Evolutionary conservation across 2,888 invertebrate genomes (phyloP), one percentile per base, ranked within the genome.

Genomic region (Apamea epomidion): DNA sequence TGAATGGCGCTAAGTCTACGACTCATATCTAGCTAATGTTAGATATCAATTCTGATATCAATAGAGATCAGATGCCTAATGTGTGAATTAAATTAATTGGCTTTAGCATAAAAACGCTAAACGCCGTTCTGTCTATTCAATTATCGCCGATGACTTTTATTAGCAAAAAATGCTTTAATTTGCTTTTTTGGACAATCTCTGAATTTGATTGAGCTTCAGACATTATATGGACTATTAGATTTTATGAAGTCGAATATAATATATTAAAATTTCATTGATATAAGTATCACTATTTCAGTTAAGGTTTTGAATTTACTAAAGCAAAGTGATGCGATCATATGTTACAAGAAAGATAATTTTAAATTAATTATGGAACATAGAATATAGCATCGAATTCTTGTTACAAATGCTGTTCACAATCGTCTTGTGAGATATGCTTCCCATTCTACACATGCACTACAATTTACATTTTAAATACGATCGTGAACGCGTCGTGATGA

Each of bases 381-480:
- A 74, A 69, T 72, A 54, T 69, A n/a, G 16, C 67, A 16, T 69
- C 18, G 45, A 18, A 29, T 70, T 37, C 18, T 51, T 45, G 62
- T 67, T 42, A 4, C 16, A 70, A n/a, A 6, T 60, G 25, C 6
- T 60, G 8, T 32, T 45, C 32, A 48, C 14, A 51, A 60, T 62
- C 8, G n/a, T 45, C 65, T 73, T 62, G 60, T 29, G n/a, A 29
- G 37, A 60, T 72, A 72, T n/a, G 8, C 0, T 60, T 64, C 60
- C n/a, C 37, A 81, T 79, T 76, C 62, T 54, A 64, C 51, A 68
- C 32, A 73, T 74, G 18, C 37, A 42, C 25, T 71, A 45, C 7
- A n/a, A 73, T 74, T 79, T 78, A 71, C 48, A 76, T 81, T 72
- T 69, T 73, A 88, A 76, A 51, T 65, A 73, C 3, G n/a, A 45